A percentile compares a stretch with the other conserved stretches of the same genome.
phyloP scores from a whole-genome alignment of 2,113 vertebrate species.

The Labrus mixtus region DNA sequence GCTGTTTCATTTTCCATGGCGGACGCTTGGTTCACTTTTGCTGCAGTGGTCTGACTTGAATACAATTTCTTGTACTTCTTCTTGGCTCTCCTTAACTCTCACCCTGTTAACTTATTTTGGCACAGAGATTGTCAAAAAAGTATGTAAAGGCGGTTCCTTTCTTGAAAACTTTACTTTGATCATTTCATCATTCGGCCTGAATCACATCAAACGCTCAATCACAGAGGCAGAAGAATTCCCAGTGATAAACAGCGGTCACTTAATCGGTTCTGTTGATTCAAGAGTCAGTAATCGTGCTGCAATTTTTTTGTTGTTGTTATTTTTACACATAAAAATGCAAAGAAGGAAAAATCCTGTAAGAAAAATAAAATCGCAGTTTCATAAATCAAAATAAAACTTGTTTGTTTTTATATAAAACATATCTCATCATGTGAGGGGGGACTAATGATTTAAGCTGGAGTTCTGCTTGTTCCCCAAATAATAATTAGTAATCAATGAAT shows the following conservation, averaged over 20 bases:
- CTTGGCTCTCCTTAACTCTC: not conserved
- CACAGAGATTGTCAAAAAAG: constrained; percentile 40
- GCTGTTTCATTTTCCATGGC: no score
- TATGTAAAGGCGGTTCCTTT: not conserved
- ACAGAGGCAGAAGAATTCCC: constrained; percentile 14
- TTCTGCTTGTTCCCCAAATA: no score
- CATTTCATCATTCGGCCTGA: constrained; percentile 36
- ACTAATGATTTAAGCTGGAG: no score
- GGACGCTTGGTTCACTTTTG: not conserved
- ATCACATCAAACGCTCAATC: constrained; percentile 18
- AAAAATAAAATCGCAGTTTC: no score
- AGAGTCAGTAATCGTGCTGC: not conserved
- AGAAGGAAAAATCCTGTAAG: not conserved
- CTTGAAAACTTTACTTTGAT: constrained; percentile 12
- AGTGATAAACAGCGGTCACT: not conserved
- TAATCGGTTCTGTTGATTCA: not conserved
- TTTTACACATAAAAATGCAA: not conserved
- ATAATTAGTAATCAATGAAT: no score
- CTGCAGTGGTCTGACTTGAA: not conserved
- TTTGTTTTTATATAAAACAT: no score
- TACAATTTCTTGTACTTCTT: no score
- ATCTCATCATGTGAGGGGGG: no score
- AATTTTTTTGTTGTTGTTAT: not conserved
- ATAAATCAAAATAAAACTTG: no score
- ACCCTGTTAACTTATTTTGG: constrained; percentile 45